Percentiles rank a stretch among this genome's conserved stretches.
Conservation (phyloP, 2,797 vertebrate species). For the Rousettus madagascariensis region DNA sequence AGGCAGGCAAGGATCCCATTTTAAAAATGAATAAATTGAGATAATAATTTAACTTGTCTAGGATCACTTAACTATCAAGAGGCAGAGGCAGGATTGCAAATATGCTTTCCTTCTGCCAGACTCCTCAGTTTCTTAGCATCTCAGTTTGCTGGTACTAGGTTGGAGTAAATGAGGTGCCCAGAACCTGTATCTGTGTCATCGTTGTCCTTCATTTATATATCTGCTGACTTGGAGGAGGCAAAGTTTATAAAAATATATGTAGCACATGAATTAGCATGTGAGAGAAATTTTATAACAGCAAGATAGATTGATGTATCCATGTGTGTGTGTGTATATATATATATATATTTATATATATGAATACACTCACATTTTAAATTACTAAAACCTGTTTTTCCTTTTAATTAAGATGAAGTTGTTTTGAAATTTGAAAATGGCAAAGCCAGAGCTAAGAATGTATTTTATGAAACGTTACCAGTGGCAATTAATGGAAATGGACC, state of each 20-base stretch:
- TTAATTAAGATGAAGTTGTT: constrained; percentile 93
- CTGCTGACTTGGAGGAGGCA: neutral
- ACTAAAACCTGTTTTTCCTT: constrained; percentile 23
- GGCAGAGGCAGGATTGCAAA: neutral
- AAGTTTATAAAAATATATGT: neutral
- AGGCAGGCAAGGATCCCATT: neutral
- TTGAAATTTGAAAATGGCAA: constrained; percentile 94
- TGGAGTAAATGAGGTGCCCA: neutral
- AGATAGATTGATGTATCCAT: neutral
- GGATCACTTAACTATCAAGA: neutral
- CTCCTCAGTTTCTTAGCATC: neutral
- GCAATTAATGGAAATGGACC: constrained; percentile 95
- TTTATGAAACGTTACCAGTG: constrained; percentile 92
- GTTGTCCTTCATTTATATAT: neutral
- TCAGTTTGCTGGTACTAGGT: neutral
- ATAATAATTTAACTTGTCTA: neutral
- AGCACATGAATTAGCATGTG: neutral
- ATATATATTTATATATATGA: neutral
- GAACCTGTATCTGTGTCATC: neutral
- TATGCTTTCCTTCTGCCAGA: neutral
- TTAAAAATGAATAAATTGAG: neutral
- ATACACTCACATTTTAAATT: neutral
- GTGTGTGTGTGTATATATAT: too few species aligned
- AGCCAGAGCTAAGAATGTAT: constrained; percentile 93
- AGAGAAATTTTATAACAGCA: neutral